Percentiles rank a stretch among this genome's conserved stretches.
These are phyloP conservation scores for Nasua narica DNA, from an alignment of 2,797 vertebrate species.

Conservation along the genomic window DNA sequence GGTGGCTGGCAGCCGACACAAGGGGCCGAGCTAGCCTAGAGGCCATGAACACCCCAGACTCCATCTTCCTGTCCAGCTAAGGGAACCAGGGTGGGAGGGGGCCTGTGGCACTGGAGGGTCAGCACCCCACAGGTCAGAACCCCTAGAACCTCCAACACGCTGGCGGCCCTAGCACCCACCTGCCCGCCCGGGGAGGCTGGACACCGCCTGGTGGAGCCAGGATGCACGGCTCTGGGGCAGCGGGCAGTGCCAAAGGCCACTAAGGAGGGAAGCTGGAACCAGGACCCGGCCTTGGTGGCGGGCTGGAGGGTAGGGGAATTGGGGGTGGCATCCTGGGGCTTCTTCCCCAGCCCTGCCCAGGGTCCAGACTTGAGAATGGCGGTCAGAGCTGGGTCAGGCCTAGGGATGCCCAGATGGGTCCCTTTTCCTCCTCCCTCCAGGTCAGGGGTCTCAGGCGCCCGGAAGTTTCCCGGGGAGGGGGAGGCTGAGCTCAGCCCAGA, in stretches of 20 bases:
- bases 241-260: background rate
- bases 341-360: background rate
- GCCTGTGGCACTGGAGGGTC: background rate
- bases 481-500: background rate
- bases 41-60: rapidly evolving
- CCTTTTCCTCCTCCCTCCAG: background rate
- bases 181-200: rapidly evolving
- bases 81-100: no score
- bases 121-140: rapidly evolving
- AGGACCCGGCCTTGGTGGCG: rapidly evolving
- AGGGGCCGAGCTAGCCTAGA: background rate
- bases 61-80: rapidly evolving
- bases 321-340: background rate
- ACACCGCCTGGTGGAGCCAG: rapidly evolving
- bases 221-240: rapidly evolving
- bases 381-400: background rate
- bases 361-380: background rate
- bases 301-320: rapidly evolving
- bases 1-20: no score
- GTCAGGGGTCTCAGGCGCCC: background rate
- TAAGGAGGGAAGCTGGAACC: background rate
- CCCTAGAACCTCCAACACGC: rapidly evolving
- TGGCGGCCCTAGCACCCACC: rapidly evolving
- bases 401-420: background rate
- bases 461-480: background rate